These are phyloP conservation scores for Morone chrysops DNA, from an alignment of 2,113 vertebrate genomes.

Conservation along the genomic window DNA sequence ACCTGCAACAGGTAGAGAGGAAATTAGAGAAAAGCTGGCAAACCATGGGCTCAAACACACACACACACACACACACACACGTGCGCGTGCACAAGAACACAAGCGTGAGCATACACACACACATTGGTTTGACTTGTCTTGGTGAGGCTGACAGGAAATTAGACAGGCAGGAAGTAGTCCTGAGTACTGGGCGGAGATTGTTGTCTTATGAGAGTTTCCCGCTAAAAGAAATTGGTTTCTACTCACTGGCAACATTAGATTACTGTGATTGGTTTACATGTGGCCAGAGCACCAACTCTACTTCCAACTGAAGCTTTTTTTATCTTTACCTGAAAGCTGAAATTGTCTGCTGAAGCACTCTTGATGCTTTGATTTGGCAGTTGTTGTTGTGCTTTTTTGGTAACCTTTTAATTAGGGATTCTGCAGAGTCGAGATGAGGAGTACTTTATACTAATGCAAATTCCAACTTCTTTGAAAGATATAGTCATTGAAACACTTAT, in stretches of 20 bases:
- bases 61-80: background rate
- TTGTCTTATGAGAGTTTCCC: conserved; percentile 43
- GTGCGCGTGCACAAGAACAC: background rate
- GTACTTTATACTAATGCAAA: background rate
- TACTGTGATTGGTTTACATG: background rate
- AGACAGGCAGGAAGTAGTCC: conserved; percentile 65
- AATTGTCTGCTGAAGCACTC: background rate
- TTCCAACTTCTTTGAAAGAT: background rate
- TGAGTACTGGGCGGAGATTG: conserved; percentile 61
- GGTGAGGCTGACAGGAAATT: conserved; percentile 71
- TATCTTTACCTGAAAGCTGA: conserved; percentile 12
- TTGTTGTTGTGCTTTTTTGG: background rate
- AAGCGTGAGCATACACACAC: conserved; percentile 19
- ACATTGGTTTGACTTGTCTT: conserved; percentile 22
- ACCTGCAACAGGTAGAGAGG: conserved; percentile 70
- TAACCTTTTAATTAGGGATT: background rate
- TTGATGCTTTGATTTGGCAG: background rate
- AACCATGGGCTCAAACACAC: conserved; percentile 16
- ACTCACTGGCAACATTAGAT: conserved; percentile 22
- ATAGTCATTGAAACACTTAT: background rate
- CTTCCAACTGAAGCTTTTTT: background rate
- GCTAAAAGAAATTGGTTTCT: conserved; percentile 56
- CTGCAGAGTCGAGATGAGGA: background rate
- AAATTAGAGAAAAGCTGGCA: conserved; percentile 71
- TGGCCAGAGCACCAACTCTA: conserved; percentile 11